Evolutionary conservation across 2,113 vertebrate species (phyloP).

Genomic region (Corythornis cristatus): DNA sequence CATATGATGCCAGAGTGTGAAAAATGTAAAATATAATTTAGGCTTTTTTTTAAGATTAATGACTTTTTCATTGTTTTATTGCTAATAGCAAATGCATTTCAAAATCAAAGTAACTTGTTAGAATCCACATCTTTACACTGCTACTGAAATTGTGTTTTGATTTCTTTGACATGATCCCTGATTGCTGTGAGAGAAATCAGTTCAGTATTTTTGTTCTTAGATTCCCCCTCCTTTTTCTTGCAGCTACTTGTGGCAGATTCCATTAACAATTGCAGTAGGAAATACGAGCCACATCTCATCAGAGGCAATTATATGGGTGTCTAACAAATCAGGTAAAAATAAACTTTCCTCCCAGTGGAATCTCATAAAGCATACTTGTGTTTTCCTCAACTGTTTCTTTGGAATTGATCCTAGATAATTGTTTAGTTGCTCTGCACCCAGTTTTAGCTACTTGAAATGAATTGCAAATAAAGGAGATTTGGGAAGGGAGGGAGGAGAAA

Average conservation of each 20-base stretch:
- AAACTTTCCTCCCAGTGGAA: slow-evolving; percentile 71
- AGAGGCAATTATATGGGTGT: slow-evolving; percentile 95
- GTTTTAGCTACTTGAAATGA: slow-evolving; percentile 46
- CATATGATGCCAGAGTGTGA: slow-evolving; percentile 1
- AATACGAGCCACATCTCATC: slow-evolving; percentile 86
- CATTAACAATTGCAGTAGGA: slow-evolving; percentile 92
- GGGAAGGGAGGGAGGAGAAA: slow-evolving; percentile 46
- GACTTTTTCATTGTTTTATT: slow-evolving; percentile 44
- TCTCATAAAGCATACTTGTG: slow-evolving; percentile 65
- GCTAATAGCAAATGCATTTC: slow-evolving; percentile 51
- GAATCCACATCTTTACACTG: slow-evolving; percentile 57
- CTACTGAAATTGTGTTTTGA: slow-evolving; percentile 66
- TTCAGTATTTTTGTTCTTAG: slow-evolving; percentile 75
- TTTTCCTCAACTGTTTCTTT: slow-evolving; percentile 69
- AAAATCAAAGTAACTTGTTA: slow-evolving; percentile 53
- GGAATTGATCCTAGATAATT: slow-evolving; percentile 65
- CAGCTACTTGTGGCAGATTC: slow-evolving; percentile 96
- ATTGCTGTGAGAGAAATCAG: slow-evolving; percentile 70
- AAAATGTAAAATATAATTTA: slow-evolving; percentile 40
- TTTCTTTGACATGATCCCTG: slow-evolving; percentile 71
- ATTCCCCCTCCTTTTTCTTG: slow-evolving; percentile 76
- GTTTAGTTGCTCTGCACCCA: slow-evolving; percentile 57
- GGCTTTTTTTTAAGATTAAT: slow-evolving; percentile 4
- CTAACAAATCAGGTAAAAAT: slow-evolving; percentile 94
- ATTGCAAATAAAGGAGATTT: slow-evolving; percentile 31